These are phyloP conservation scores for Stomorhina lunata DNA, from an alignment of 2,888 invertebrate species.

Conservation along the genomic window DNA sequence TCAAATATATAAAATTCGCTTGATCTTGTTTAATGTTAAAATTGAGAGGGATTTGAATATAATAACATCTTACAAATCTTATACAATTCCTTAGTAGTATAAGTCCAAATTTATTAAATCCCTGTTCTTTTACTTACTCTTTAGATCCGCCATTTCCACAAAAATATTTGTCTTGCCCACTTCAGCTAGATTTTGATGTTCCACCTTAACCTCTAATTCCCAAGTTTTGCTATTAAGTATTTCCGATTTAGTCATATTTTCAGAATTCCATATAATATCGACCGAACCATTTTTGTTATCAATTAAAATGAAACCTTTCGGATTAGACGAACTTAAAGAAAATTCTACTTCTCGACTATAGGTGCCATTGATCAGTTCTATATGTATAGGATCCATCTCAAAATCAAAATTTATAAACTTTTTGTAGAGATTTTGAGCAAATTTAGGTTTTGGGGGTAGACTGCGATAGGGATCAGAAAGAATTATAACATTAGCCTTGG, in stretches of 20 bases:
- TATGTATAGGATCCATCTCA: slow-evolving; percentile 36
- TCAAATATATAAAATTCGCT: too few species aligned
- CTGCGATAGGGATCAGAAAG: slow-evolving; percentile 64
- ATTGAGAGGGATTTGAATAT: too few species aligned
- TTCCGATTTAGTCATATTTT: slow-evolving; percentile 35
- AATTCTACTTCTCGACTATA: slow-evolving; percentile 66
- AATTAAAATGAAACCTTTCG: slow-evolving; percentile 64
- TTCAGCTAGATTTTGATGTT: slow-evolving; percentile 56
- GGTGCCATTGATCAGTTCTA: slow-evolving; percentile 61
- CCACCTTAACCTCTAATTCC: slow-evolving; percentile 65
- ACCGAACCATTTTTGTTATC: slow-evolving; percentile 47
- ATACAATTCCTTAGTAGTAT: too few species aligned
- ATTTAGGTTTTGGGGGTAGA: slow-evolving; percentile 66
- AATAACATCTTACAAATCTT: too few species aligned
- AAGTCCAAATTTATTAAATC: too few species aligned
- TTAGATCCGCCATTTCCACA: slow-evolving; percentile 58
- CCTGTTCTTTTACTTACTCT: slow-evolving; percentile 59
- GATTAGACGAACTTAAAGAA: slow-evolving; percentile 33
- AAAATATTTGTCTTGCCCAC: slow-evolving; percentile 61
- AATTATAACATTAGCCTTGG: slow-evolving; percentile 65
- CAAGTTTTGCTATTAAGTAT: slow-evolving; percentile 57
- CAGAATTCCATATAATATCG: slow-evolving; percentile 25
- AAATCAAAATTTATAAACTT: slow-evolving; percentile 57
- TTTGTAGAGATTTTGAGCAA: slow-evolving; percentile 57
- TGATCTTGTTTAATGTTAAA: too few species aligned